These are phyloP conservation scores for Capreolus pygargus DNA, from an alignment of 2,113 vertebrate genomes.

Conservation along the genomic window DNA sequence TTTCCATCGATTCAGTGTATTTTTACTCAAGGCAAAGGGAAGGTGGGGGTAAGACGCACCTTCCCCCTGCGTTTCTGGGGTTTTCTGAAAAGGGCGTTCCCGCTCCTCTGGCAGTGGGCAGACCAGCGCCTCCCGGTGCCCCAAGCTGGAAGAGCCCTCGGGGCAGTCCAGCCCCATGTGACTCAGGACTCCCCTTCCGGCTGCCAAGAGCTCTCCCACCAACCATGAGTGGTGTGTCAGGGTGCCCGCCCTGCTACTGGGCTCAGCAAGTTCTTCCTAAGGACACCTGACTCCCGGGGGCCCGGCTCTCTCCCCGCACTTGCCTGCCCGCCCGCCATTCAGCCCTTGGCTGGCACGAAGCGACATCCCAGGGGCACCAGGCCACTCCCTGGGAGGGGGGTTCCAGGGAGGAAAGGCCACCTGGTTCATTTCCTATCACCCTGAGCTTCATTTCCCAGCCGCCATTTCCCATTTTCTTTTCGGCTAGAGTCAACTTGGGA, in stretches of 20 bases:
- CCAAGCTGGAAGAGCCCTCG: not conserved
- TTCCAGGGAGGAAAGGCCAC: not conserved
- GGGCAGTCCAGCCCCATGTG: not conserved
- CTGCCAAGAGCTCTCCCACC: not conserved
- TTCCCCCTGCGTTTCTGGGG: fast-evolving
- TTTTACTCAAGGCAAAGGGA: not conserved
- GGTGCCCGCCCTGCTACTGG: not conserved
- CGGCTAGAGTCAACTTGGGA: not conserved
- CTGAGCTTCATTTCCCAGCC: not conserved
- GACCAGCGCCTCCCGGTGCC: not conserved
- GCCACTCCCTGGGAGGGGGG: not conserved
- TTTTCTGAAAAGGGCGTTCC: not conserved
- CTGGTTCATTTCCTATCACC: not conserved
- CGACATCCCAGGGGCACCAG: not conserved
- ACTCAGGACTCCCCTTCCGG: not conserved
- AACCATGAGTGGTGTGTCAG: not conserved
- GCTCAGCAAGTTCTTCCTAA: not conserved
- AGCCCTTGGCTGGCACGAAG: not conserved
- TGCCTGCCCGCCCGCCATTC: not conserved
- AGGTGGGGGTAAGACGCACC: fast-evolving
- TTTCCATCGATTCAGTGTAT: not conserved
- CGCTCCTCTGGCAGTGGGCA: not conserved
- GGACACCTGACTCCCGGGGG: fast-evolving
- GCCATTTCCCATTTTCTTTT: not conserved
- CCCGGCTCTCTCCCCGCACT: fast-evolving